Evolutionary conservation across 1,140 invertebrate genomes (phyloP).

Genomic region (Acyrthosiphon pisum): DNA sequence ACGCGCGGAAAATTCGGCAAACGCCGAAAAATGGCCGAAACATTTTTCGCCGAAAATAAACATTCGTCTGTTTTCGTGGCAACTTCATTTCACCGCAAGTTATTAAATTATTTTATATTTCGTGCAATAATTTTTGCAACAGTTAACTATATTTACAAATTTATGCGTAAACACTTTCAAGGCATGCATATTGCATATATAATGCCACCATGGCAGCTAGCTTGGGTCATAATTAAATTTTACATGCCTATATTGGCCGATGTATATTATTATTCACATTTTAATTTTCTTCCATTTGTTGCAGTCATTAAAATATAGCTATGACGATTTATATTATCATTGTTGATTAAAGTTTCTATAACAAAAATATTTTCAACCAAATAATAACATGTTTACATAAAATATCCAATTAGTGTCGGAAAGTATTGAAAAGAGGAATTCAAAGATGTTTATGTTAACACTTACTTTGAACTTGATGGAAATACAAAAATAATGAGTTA

Average conservation of each 20-base stretch:
- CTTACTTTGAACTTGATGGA: not conserved
- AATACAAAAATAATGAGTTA: not conserved
- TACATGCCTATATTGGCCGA: not conserved
- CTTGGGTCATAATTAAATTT: not conserved
- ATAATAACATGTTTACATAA: not conserved
- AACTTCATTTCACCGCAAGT: not conserved
- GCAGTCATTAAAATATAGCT: not conserved
- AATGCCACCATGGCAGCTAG: not conserved
- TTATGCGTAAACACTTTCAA: not conserved
- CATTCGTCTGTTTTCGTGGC: too few species aligned
- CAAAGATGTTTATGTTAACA: conserved; percentile 1
- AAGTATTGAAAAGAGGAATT: not conserved
- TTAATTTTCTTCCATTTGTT: not conserved
- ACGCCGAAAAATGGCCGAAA: not conserved
- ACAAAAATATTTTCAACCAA: not conserved
- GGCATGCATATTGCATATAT: not conserved
- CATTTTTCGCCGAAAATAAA: not conserved
- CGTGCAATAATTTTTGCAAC: not conserved
- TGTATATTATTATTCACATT: not conserved
- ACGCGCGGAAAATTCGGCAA: not conserved
- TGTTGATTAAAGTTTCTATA: not conserved
- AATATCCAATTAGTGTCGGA: not conserved
- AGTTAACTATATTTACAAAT: not conserved
- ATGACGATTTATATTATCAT: not conserved
- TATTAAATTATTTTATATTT: not conserved